Conservation (phyloP, 92 coral and sea anemone genomes). For the Anthopleura xanthogrammica region DNA sequence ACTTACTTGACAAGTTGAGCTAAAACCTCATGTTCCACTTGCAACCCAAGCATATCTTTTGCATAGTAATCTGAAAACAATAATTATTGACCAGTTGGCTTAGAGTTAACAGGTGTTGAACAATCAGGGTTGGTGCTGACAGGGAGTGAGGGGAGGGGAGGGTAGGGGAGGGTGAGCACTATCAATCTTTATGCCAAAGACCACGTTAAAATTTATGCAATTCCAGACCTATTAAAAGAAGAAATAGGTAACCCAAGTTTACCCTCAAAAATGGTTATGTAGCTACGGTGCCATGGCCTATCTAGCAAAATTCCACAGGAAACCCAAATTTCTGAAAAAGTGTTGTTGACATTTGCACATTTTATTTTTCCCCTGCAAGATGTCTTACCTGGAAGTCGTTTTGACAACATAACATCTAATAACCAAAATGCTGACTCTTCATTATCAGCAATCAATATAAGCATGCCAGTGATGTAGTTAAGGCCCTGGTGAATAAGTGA, state of each 20-base stretch:
- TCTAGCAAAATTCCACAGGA: too few species aligned
- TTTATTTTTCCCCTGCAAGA: too few species aligned
- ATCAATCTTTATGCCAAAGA: not conserved
- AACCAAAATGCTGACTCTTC: slow-evolving; percentile 95
- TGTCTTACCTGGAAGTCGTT: slow-evolving; percentile 80
- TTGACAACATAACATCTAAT: slow-evolving; percentile 77
- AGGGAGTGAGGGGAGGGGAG: too few species aligned
- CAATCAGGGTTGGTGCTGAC: too few species aligned
- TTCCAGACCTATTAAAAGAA: too few species aligned
- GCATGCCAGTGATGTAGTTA: slow-evolving; percentile 90
- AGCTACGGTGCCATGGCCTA: too few species aligned
- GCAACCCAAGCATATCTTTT: slow-evolving; percentile 81
- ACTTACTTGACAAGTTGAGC: slow-evolving; percentile 78
- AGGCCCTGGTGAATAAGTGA: slow-evolving; percentile 48
- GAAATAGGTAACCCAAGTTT: too few species aligned
- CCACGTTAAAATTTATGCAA: too few species aligned
- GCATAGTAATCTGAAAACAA: slow-evolving; percentile 78
- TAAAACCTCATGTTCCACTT: slow-evolving; percentile 88
- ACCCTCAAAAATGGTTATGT: too few species aligned
- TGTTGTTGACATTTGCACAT: not conserved
- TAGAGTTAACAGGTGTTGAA: too few species aligned
- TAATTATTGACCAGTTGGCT: too few species aligned
- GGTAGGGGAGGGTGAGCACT: not conserved
- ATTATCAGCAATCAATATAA: slow-evolving; percentile 76
- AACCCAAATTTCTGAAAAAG: too few species aligned